Evolutionary conservation across 2,888 invertebrate genomes (phyloP).

Genomic region (Aphidius colemani): DNA sequence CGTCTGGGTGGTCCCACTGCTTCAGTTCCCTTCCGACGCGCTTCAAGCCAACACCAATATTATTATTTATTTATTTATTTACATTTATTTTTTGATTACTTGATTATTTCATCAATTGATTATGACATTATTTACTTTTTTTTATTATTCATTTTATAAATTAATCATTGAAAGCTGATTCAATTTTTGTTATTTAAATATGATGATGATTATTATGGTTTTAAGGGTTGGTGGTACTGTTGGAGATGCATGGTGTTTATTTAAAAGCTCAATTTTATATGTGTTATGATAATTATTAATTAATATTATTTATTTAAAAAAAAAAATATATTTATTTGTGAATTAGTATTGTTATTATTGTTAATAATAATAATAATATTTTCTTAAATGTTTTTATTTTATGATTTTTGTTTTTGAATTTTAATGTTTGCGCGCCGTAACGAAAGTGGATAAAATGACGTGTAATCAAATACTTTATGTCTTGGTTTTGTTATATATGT

Average conservation of each 20-base stretch:
- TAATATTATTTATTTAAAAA: too few species aligned
- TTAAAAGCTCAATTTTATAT: too few species aligned
- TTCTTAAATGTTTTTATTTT: background rate
- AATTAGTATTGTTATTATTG: background rate
- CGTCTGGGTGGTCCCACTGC: conserved; percentile 61
- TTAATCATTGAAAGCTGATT: too few species aligned
- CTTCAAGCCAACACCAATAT: conserved; percentile 53
- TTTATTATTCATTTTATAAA: too few species aligned
- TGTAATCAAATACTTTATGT: conserved; percentile 57
- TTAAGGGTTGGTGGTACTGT: background rate
- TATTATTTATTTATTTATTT: conserved; percentile 37
- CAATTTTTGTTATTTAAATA: too few species aligned
- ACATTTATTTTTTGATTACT: background rate
- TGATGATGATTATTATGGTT: conserved; percentile 19
- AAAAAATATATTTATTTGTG: background rate
- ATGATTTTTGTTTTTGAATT: background rate
- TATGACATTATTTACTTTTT: too few species aligned
- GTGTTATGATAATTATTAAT: too few species aligned
- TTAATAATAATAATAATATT: too few species aligned
- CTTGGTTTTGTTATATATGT: conserved; percentile 30
- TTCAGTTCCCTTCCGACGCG: conserved; percentile 60
- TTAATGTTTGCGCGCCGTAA: conserved; percentile 1
- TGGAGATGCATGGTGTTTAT: background rate
- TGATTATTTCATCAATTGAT: too few species aligned
- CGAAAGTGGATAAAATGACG: conserved; percentile 32